phyloP scores from a whole-genome alignment of 2,113 vertebrate genomes.

The Gymnorhina tibicen region DNA sequence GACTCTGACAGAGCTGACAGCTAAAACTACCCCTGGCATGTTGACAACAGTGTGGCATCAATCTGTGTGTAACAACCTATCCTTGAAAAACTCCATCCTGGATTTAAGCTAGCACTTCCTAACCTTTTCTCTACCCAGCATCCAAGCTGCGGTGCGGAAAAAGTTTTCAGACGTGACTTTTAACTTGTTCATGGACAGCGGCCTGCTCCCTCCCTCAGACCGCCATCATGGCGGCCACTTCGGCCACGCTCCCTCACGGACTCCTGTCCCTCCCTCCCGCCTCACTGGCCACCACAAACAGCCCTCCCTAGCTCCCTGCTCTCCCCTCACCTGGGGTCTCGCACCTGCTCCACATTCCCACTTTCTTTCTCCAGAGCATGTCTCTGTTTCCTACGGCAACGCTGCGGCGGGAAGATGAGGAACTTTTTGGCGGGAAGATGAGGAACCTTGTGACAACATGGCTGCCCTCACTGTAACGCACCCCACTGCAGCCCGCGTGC shows the following conservation, averaged over 20 bases:
- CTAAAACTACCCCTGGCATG: conserved; percentile 53
- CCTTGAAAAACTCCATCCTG: conserved; percentile 41
- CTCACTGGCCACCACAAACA: rapidly evolving
- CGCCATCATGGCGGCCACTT: rapidly evolving
- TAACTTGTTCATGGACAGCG: rapidly evolving
- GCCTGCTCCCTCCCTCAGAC: rapidly evolving
- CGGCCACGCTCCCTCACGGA: rapidly evolving
- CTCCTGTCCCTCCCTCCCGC: neutral
- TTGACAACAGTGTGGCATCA: conserved; percentile 54
- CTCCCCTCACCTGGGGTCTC: rapidly evolving
- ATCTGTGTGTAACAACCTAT: conserved; percentile 61
- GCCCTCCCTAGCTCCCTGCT: neutral
- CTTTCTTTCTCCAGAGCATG: neutral
- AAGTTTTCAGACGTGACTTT: neutral
- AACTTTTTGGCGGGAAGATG: neutral
- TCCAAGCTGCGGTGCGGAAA: neutral
- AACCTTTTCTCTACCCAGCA: conserved; percentile 38
- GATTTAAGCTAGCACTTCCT: conserved; percentile 49
- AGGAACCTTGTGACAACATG: rapidly evolving
- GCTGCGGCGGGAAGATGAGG: rapidly evolving
- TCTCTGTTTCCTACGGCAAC: neutral
- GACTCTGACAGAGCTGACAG: conserved; percentile 54
- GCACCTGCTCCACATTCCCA: rapidly evolving
- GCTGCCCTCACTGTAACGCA: rapidly evolving
- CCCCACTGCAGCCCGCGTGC: rapidly evolving